These are phyloP conservation scores for Mnemiopsis leidyi DNA, from an alignment of 37 sponge, comb jelly and placozoan genomes.

Conservation along the genomic window DNA sequence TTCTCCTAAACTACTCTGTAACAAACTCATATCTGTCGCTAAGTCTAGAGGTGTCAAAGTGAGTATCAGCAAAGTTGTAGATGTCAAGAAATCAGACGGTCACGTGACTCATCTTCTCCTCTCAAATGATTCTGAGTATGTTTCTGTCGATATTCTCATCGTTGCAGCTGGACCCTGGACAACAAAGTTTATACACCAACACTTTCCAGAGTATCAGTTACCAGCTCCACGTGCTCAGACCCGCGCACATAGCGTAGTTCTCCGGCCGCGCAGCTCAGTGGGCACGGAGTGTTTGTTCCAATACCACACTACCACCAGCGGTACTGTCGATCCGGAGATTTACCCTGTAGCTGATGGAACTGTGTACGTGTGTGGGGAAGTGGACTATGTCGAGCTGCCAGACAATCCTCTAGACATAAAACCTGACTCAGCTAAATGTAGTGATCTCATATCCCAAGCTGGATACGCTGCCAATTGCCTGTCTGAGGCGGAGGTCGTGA, in stretches of 20 bases:
- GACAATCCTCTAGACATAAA: background rate
- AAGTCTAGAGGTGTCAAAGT: background rate
- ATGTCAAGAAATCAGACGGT: background rate
- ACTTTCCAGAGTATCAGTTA: background rate
- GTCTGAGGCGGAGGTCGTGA: background rate
- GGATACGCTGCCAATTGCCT: background rate
- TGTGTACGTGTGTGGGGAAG: slow-evolving; percentile 21
- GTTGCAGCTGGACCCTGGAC: background rate
- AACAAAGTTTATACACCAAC: background rate
- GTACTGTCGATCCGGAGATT: background rate
- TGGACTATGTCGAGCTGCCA: background rate
- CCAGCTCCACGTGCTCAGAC: background rate
- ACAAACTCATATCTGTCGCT: background rate
- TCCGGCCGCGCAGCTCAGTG: background rate
- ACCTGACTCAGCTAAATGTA: background rate
- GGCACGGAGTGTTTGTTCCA: background rate
- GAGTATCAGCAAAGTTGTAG: background rate
- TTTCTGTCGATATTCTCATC: background rate
- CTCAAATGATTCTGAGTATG: background rate
- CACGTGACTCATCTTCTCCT: background rate
- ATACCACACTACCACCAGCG: background rate
- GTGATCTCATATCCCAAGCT: background rate
- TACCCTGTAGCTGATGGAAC: background rate
- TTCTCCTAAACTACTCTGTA: background rate
- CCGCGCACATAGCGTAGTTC: background rate